A percentile compares a stretch with the other conserved stretches of the same genome.
Conservation (phyloP, 1,140 invertebrate species). For the Glomeris maerens region DNA sequence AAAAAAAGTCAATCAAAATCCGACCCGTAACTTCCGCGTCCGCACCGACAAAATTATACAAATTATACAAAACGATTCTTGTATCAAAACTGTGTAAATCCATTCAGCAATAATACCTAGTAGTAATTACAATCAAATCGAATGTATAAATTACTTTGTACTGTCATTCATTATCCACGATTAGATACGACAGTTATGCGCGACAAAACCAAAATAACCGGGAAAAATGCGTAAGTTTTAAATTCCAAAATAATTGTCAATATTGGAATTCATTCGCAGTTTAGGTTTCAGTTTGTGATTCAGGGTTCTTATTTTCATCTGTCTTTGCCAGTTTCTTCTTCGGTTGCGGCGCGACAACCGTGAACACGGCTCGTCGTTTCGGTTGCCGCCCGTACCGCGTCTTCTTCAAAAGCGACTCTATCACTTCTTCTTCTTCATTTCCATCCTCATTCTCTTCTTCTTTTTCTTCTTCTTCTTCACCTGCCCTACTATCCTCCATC, state of each 20-base stretch:
- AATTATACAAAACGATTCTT: no score
- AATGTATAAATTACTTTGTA: no score
- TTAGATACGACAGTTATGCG: no score
- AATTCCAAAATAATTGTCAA: neutral
- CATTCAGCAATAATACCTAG: no score
- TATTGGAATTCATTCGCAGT: neutral
- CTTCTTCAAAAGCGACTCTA: neutral
- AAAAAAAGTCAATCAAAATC: no score
- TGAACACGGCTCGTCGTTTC: constrained; percentile 2
- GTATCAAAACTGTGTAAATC: no score
- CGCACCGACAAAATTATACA: no score
- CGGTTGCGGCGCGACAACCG: neutral
- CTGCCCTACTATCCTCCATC: neutral
- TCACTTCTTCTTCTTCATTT: neutral
- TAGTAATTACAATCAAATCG: no score
- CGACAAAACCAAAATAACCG: neutral
- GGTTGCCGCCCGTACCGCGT: constrained; percentile 6
- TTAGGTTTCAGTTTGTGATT: neutral
- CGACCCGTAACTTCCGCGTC: no score
- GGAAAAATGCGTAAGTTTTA: neutral
- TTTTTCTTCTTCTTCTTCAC: neutral
- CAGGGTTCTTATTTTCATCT: neutral
- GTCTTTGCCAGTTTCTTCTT: neutral
- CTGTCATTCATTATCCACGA: no score
- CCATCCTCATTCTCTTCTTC: constrained; percentile 1